Base-by-base conservation (phyloP, 2,888 invertebrate genomes). In the Ephialtes manifestator region DNA sequence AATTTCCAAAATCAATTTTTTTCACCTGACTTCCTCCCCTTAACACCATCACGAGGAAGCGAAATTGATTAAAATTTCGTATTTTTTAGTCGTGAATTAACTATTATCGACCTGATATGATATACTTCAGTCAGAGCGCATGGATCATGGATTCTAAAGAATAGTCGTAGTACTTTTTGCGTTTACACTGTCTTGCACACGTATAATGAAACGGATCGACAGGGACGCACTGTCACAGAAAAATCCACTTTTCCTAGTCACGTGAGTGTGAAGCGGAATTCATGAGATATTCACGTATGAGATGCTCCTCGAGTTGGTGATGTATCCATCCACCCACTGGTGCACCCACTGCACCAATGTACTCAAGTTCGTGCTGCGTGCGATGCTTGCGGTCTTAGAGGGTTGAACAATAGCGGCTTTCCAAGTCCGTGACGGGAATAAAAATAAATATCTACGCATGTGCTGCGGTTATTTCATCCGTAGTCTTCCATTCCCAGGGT, bases 221-320 rank as follows among this genome's bases (percentile, higher is more conserved):
- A 13, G 78, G 55, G 77, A 84, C 78, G 70, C 63, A 71, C 35
- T 68, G 43, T 18, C 60, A 43, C 18, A 55, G 70, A 76, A 71
- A 82, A 85, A 85, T 82, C 75, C 82, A 79, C 79, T 82, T 82
- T 85, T 75, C 67, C 70, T 11, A 67, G 67, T 60, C 43, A 63
- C 46, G 53, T 67, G 76, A 31, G 60, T 67, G 72, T 46, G 84
- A 84, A 81, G 81, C 74, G 81, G 78, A 79, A 82, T 79, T 85
- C 81, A 82, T 85, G 85, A 85, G 81, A 85, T 85, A 85, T 81
- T 85, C 81, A 85, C 75, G 78, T 82, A 79, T 85, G 78, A 85
- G 78, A 85, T 70, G 72, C 70, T 63, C 7, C 39, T 63, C 18
- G 63, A 39, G 63, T 63, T 39, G 51, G 63, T 53, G 63, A 63